These are phyloP conservation scores for Enteromius mattozi DNA, from an alignment of 2,797 vertebrate genomes.

Conservation along the genomic window DNA sequence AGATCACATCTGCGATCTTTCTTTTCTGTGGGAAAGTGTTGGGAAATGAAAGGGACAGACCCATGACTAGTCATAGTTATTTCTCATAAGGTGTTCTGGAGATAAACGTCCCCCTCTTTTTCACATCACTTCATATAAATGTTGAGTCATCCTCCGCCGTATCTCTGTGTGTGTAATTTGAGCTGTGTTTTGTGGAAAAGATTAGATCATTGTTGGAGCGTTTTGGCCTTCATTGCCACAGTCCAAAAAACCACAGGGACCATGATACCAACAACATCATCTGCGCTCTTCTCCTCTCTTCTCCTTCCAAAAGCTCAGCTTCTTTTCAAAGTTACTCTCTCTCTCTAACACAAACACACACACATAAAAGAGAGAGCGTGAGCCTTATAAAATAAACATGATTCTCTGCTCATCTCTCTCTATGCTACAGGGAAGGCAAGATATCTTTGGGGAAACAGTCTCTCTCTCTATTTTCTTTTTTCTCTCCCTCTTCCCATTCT, in stretches of 20 bases:
- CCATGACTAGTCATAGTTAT: background rate
- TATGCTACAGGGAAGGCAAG: slow-evolving; percentile 32
- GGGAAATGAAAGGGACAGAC: background rate
- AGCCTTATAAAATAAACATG: slow-evolving; percentile 59
- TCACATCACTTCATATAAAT: slow-evolving; percentile 8
- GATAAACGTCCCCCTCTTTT: background rate
- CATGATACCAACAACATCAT: slow-evolving; percentile 48
- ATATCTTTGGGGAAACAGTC: slow-evolving; percentile 27
- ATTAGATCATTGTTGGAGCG: slow-evolving; percentile 55
- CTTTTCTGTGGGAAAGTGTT: background rate
- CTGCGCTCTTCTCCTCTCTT: slow-evolving; percentile 1
- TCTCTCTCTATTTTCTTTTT: slow-evolving; percentile 22
- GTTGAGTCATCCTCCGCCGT: background rate
- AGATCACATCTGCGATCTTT: background rate
- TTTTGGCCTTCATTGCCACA: slow-evolving; percentile 26
- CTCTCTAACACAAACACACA: slow-evolving; percentile 12
- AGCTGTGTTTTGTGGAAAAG: slow-evolving; percentile 35
- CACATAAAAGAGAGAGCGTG: slow-evolving; percentile 32
- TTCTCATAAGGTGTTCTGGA: background rate
- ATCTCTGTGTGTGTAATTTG: slow-evolving; percentile 2
- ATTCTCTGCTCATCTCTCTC: slow-evolving; percentile 19
- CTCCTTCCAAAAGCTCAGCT: slow-evolving; percentile 20
- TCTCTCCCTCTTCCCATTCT: slow-evolving; percentile 16
- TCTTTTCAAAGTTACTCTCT: slow-evolving; percentile 17
- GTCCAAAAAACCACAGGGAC: slow-evolving; percentile 52